Conservation (phyloP, 1,140 invertebrate species). For the Piezodorus guildinii region DNA sequence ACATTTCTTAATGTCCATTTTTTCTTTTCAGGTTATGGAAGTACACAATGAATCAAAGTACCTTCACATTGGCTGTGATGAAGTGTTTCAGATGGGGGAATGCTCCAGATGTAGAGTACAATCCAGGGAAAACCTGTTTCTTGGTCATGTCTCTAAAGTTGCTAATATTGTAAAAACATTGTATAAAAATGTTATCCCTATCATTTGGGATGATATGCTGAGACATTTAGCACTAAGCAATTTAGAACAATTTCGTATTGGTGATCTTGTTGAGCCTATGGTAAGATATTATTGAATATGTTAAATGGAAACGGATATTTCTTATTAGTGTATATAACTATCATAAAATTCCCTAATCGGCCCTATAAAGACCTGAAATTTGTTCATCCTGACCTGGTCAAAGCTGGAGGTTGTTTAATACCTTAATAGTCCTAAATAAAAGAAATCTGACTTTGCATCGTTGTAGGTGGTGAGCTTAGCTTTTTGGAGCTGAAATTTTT, state of each 20-base stretch:
- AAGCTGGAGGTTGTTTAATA: too few relatives aligned
- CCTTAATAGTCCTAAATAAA: too few relatives aligned
- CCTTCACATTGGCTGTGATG: conserved; percentile 70
- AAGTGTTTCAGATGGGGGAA: conserved; percentile 71
- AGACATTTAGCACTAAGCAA: conserved; percentile 53
- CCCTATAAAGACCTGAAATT: too few relatives aligned
- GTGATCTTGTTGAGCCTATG: conserved; percentile 69
- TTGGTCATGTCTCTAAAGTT: conserved; percentile 57
- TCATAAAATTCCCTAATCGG: too few relatives aligned
- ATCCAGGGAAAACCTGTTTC: conserved; percentile 43
- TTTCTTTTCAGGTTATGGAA: conserved; percentile 43
- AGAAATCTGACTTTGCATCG: too few relatives aligned
- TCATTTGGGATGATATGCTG: conserved; percentile 96
- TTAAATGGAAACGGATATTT: background rate
- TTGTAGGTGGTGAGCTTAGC: too few relatives aligned
- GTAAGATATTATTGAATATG: conserved; percentile 35
- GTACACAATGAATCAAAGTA: conserved; percentile 51
- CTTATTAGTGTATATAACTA: too few relatives aligned
- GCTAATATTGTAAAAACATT: conserved; percentile 48
- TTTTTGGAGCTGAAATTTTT: too few relatives aligned
- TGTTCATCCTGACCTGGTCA: too few relatives aligned
- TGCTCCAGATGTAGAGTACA: conserved; percentile 57
- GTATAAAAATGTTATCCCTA: conserved; percentile 52
- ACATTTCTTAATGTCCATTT: too few relatives aligned
- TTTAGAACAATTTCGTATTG: conserved; percentile 56